A percentile compares a stretch with the other conserved stretches of the same genome.
Evolutionary conservation across 1,140 invertebrate species (phyloP).

Genomic region (Gonatopus flavifemur): DNA sequence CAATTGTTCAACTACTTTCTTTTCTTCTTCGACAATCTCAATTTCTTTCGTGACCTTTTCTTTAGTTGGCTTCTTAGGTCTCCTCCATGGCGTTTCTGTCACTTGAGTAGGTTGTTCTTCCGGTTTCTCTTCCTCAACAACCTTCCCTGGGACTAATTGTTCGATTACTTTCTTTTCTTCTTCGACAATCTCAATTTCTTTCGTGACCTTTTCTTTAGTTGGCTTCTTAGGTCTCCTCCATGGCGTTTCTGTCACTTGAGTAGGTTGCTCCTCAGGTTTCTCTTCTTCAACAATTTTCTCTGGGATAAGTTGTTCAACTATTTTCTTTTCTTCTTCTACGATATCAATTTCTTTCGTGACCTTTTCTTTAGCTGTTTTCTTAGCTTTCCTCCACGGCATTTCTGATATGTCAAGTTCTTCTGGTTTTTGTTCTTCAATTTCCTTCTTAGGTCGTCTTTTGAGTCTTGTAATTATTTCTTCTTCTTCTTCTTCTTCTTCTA

Average conservation of each 20-base stretch:
- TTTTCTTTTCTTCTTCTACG: neutral
- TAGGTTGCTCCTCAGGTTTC: slow-evolving; percentile 17
- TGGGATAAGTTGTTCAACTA: neutral
- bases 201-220: slow-evolving; percentile 1
- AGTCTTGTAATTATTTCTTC: slow-evolving; percentile 7
- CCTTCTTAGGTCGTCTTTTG: no score
- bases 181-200: slow-evolving; percentile 3
- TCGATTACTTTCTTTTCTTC: slow-evolving; percentile 13
- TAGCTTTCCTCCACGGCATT: slow-evolving; percentile 25
- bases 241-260: slow-evolving; percentile 26
- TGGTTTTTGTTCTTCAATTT: slow-evolving; percentile 12
- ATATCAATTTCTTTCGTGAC: slow-evolving; percentile 7
- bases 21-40: slow-evolving; percentile 3
- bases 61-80: slow-evolving; percentile 12
- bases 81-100: slow-evolving; percentile 28
- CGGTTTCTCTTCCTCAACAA: slow-evolving; percentile 12
- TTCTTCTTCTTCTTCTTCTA: slow-evolving; percentile 9
- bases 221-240: slow-evolving; percentile 26
- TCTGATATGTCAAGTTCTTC: slow-evolving; percentile 25
- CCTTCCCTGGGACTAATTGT: neutral
- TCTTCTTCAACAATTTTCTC: slow-evolving; percentile 4
- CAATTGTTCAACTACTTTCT: slow-evolving; percentile 9
- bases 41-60: slow-evolving; percentile 10
- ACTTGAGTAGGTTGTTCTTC: slow-evolving; percentile 23
- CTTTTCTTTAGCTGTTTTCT: slow-evolving; percentile 12